phyloP scores from a whole-genome alignment of 2,888 invertebrate genomes.

The Cantharis rufa region DNA sequence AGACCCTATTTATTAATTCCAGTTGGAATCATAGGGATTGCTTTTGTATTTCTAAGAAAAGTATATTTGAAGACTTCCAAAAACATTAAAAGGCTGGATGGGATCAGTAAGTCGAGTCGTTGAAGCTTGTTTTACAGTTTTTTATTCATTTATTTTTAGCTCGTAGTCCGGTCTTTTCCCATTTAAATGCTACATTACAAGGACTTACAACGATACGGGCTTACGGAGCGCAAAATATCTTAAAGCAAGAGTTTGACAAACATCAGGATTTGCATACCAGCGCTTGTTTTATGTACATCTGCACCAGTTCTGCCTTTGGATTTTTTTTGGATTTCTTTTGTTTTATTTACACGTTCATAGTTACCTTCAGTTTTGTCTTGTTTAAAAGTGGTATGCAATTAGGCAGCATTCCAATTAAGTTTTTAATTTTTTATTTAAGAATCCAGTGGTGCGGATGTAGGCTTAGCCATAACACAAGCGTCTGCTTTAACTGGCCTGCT shows the following conservation, averaged over 20 bases:
- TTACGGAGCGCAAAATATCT: constrained; percentile 68
- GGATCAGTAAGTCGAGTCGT: too few species aligned
- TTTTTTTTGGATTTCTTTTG: constrained; percentile 68
- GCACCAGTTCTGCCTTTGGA: constrained; percentile 68
- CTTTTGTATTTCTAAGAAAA: constrained; percentile 66
- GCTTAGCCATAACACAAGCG: too few species aligned
- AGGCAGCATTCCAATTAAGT: too few species aligned
- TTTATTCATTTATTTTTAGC: too few species aligned
- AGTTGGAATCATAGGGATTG: constrained; percentile 59
- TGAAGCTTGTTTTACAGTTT: too few species aligned
- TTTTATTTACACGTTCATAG: constrained; percentile 64
- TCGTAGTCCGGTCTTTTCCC: constrained; percentile 82
- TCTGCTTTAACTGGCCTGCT: constrained; percentile 64
- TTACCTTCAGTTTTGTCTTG: constrained; percentile 68
- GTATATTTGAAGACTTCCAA: constrained; percentile 72
- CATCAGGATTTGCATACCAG: constrained; percentile 68
- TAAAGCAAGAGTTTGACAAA: constrained; percentile 61
- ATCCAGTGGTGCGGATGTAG: constrained; percentile 62
- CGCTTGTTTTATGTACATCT: constrained; percentile 69
- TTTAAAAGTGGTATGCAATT: constrained; percentile 47
- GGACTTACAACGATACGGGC: constrained; percentile 82
- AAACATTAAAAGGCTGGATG: constrained; percentile 71
- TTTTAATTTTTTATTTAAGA: too few species aligned
- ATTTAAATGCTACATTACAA: constrained; percentile 76
- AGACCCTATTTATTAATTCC: constrained; percentile 58